These are phyloP conservation scores for Drosophila cracens DNA, from an alignment of 2,888 invertebrate genomes.

Conservation along the genomic window DNA sequence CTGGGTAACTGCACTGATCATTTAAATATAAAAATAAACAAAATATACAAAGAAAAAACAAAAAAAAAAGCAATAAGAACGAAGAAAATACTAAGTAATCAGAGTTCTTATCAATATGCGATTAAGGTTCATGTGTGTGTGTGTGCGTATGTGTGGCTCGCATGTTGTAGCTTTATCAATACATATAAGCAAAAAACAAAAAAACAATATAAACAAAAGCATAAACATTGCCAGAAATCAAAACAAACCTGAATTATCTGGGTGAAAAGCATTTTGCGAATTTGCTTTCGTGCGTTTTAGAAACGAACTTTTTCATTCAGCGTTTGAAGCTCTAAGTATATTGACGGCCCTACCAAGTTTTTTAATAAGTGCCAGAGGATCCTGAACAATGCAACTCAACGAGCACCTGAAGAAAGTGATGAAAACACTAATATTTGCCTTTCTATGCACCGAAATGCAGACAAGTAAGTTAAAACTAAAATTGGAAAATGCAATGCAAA, in stretches of 20 bases:
- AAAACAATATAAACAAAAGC: constrained; percentile 31
- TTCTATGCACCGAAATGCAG: constrained; percentile 82
- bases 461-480: constrained; percentile 73
- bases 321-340: constrained; percentile 49
- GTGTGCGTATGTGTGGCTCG: constrained; percentile 19
- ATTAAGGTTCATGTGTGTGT: constrained; percentile 39
- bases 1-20: constrained; percentile 21
- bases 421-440: constrained; percentile 77
- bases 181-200: constrained; percentile 28
- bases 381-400: constrained; percentile 61
- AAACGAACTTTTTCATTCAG: constrained; percentile 65
- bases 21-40: constrained; percentile 42
- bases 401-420: constrained; percentile 67
- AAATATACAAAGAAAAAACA: constrained; percentile 12
- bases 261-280: constrained; percentile 68
- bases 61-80: constrained; percentile 21
- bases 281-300: constrained; percentile 62
- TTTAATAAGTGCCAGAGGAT: neutral
- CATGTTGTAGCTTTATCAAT: constrained; percentile 55
- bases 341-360: constrained; percentile 1
- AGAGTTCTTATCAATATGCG: constrained; percentile 47
- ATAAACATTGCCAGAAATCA: constrained; percentile 59
- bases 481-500: neutral
- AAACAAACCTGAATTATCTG: constrained; percentile 75
- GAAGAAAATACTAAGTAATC: constrained; percentile 37